These are phyloP conservation scores for Cynocephalus volans DNA, from an alignment of 2,113 vertebrate genomes.

Conservation along the genomic window DNA sequence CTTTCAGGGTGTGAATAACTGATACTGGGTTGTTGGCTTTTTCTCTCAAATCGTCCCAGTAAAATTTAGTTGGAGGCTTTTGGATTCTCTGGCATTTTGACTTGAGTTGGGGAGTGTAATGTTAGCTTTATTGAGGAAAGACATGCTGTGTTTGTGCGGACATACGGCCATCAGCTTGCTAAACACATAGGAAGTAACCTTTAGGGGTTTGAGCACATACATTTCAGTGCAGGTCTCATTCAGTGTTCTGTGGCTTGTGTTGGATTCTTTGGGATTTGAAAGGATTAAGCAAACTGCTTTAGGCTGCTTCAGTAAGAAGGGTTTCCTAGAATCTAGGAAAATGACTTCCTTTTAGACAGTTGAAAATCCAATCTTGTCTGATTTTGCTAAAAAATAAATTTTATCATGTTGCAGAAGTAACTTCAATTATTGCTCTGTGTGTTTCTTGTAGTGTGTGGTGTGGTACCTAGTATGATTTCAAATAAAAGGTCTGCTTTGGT, in stretches of 20 bases:
- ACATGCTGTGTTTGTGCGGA: background rate
- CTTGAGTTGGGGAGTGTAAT: conserved; percentile 15
- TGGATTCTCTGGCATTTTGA: conserved; percentile 65
- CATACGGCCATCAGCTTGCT: background rate
- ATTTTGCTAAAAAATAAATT: conserved; percentile 70
- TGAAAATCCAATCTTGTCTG: conserved; percentile 71
- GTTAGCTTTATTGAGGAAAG: conserved; percentile 62
- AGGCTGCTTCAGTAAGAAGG: conserved; percentile 65
- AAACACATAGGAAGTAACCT: conserved; percentile 61
- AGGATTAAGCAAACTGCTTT: conserved; percentile 78
- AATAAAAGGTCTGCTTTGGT: conserved; percentile 55
- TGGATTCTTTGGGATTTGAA: conserved; percentile 77
- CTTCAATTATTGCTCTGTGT: background rate
- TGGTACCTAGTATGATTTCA: conserved; percentile 65
- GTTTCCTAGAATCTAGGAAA: conserved; percentile 70
- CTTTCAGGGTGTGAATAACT: background rate
- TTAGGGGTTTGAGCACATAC: conserved; percentile 64
- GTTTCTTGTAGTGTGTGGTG: conserved; percentile 40
- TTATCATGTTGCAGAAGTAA: conserved; percentile 49
- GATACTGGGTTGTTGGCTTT: background rate
- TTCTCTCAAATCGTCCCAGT: background rate
- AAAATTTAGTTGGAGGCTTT: conserved; percentile 57
- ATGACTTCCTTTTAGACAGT: conserved; percentile 49
- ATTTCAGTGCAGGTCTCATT: conserved; percentile 57
- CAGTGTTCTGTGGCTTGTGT: conserved; percentile 67